Evolutionary conservation across 1,140 invertebrate species (phyloP).

Genomic region (Pachyrhynchus sulphureomaculatus): DNA sequence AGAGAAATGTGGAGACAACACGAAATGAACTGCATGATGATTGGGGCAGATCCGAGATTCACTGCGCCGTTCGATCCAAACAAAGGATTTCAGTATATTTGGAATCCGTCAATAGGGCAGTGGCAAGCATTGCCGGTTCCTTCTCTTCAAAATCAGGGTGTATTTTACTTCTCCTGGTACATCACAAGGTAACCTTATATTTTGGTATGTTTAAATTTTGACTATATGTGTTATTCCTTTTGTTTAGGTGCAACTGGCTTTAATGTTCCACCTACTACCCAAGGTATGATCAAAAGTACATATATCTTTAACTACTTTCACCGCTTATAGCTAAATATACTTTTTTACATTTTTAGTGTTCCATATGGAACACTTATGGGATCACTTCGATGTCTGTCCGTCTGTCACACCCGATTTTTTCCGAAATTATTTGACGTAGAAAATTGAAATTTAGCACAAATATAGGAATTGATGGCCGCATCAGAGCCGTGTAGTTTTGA

Average conservation of each 20-base stretch:
- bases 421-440: too few species aligned
- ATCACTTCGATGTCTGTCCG: too few species aligned
- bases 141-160: constrained; percentile 14
- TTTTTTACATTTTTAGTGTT: too few species aligned
- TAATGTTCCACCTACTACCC: background rate
- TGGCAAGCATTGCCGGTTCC: constrained; percentile 61
- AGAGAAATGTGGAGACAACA: constrained; percentile 65
- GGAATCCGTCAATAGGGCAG: constrained; percentile 60
- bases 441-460: too few species aligned
- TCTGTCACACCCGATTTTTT: too few species aligned
- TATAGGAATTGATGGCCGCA: too few species aligned
- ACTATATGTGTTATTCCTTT: too few species aligned
- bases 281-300: constrained; percentile 40
- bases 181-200: constrained; percentile 45
- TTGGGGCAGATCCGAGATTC: constrained; percentile 61
- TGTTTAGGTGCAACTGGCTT: background rate
- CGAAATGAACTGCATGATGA: constrained; percentile 61
- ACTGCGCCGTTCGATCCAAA: constrained; percentile 59
- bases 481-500: too few species aligned
- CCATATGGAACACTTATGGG: too few species aligned
- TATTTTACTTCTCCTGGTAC: constrained; percentile 19
- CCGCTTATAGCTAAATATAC: too few species aligned
- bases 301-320: too few species aligned
- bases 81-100: constrained; percentile 60
- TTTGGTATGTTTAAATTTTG: too few species aligned